Base-by-base conservation (phyloP, 2,888 invertebrate species). In the Globia sparganii region DNA sequence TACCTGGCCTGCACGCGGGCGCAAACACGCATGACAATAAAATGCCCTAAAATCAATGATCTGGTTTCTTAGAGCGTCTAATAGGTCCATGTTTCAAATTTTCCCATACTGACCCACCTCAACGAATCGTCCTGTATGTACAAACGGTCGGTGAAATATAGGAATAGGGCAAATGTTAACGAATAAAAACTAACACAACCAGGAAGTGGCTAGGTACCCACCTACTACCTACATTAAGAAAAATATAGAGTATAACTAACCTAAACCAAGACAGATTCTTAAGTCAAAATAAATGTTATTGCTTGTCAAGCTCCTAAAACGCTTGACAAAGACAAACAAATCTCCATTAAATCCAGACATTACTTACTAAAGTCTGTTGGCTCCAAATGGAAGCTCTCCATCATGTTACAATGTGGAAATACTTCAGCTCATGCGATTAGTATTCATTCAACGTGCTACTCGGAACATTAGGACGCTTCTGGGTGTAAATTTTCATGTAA, bases 401-500 rank as follows among this genome's bases (percentile, higher is more conserved):
- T 78, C 78, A 77, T 68, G 62, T 58, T 43, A 66, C 75, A 43
- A 68, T 58, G 58, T 79, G 56, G 58, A 65, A 76, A 76, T 77
- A 82, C 72, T 61, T 66, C 43, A 71, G 37, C 40, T 6, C 21
- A 1, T 21, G 31, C 34, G 53, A 76, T 86, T 80, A 86, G 76
- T 84, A 86, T 86, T 86, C 86, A 74, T 76, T 71, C 72, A 31
- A 58, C 65, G 77, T 75, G 31, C 34, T 64, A 64, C 46, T 78
- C 56, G 53, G 72, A 75, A 81, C 76, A 86, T 81, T 78, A 77
- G 25, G 56, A 71, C 43, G 43, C 43, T 58, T 72, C 58, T 69
- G 74, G 64, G 37, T 72, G 73, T 61, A 78, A 78, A 77, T 72
- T 28, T 77, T 61, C 73, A 69, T 74, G 40, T 71, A 46, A 75